These are phyloP conservation scores for Antheraea pernyi DNA, from an alignment of 1,140 invertebrate species.

Conservation along the genomic window DNA sequence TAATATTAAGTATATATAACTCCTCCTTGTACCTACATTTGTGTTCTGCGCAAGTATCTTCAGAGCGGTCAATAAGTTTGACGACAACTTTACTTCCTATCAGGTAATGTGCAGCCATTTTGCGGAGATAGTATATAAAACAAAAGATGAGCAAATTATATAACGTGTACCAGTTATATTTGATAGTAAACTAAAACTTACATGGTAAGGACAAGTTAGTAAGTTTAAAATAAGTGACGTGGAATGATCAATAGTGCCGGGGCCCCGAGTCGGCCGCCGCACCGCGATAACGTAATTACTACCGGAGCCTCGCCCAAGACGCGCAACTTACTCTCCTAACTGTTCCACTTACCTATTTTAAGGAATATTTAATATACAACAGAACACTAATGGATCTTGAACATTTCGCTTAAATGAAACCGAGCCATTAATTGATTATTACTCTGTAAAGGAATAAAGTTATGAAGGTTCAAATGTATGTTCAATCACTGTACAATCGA, in stretches of 20 bases:
- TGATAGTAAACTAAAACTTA: neutral
- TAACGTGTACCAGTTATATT: neutral
- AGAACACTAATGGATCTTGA: neutral
- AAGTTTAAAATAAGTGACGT: conserved; percentile 50
- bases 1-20: no score
- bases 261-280: conserved; percentile 31
- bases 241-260: conserved; percentile 56
- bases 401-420: neutral
- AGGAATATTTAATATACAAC: conserved; percentile 3
- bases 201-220: conserved; percentile 5
- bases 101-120: no score
- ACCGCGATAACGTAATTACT: conserved; percentile 55
- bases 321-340: conserved; percentile 6
- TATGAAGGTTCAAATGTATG: no score
- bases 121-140: no score
- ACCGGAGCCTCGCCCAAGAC: conserved; percentile 34
- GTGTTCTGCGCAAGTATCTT: no score
- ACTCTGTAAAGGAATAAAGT: neutral
- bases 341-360: conserved; percentile 9
- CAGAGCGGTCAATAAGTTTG: no score
- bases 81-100: no score
- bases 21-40: no score
- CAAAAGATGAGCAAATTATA: no score
- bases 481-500: no score
- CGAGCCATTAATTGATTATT: conserved; percentile 1